phyloP scores from a whole-genome alignment of 2,113 vertebrate species.

The Paralichthys olivaceus region DNA sequence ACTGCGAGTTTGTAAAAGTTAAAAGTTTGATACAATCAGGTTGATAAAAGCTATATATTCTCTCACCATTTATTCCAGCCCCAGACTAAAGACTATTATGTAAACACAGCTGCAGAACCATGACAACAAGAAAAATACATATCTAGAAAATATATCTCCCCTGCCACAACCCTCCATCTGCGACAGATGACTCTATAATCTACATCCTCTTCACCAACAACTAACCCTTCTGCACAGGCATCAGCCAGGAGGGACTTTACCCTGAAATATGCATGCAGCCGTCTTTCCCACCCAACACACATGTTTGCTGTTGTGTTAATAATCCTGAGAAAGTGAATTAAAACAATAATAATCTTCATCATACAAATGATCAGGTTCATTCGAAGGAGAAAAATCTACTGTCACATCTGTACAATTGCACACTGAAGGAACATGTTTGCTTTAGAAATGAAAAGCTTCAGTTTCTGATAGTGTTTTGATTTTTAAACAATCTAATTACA shows the following conservation, averaged over 20 bases:
- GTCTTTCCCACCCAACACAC: slow-evolving; percentile 72
- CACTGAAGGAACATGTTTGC: slow-evolving; percentile 81
- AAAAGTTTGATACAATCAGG: slow-evolving; percentile 43
- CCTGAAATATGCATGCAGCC: slow-evolving; percentile 40
- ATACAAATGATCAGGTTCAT: slow-evolving; percentile 76
- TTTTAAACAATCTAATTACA: slow-evolving; percentile 84
- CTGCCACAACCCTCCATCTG: neutral
- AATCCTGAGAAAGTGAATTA: slow-evolving; percentile 97
- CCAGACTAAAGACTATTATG: slow-evolving; percentile 12
- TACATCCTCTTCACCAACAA: slow-evolving; percentile 66
- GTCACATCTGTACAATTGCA: slow-evolving; percentile 88
- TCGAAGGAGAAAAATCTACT: slow-evolving; percentile 81
- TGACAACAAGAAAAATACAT: slow-evolving; percentile 9
- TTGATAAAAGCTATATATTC: slow-evolving; percentile 39
- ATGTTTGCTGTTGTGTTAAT: slow-evolving; percentile 77
- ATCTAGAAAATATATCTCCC: slow-evolving; percentile 12
- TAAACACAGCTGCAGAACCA: slow-evolving; percentile 48
- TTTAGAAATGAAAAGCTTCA: slow-evolving; percentile 86
- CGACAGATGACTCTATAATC: neutral
- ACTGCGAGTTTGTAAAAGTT: slow-evolving; percentile 27
- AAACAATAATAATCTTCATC: slow-evolving; percentile 88
- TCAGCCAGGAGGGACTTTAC: slow-evolving; percentile 17
- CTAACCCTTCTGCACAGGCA: slow-evolving; percentile 35
- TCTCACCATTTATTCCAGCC: slow-evolving; percentile 9
- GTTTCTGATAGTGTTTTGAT: slow-evolving; percentile 59